Percentiles rank a stretch among this genome's conserved stretches.
These are phyloP conservation scores for Aurelia coerulea DNA, from an alignment of 30 jellyfish, hydroid and myxozoan species.

Conservation along the genomic window DNA sequence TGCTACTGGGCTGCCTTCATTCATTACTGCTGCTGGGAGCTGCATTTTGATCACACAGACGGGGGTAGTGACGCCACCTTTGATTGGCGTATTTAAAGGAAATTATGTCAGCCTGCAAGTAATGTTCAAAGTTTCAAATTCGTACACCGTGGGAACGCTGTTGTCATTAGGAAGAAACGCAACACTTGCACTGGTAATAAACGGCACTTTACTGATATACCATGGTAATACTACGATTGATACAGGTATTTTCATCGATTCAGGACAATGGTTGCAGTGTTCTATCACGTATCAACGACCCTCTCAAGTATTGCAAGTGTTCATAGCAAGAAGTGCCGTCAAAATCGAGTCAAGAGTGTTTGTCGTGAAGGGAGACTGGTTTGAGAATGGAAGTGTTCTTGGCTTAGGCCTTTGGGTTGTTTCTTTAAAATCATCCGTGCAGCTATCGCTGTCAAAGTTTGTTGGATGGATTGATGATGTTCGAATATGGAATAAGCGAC, in stretches of 20 bases:
- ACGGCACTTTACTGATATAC: constrained; percentile 36
- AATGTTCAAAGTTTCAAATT: constrained; percentile 48
- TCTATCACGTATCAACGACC: constrained; percentile 45
- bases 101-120: constrained; percentile 35
- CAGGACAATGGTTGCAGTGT: constrained; percentile 49
- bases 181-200: constrained; percentile 44
- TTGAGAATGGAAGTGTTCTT: constrained; percentile 35
- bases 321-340: constrained; percentile 8
- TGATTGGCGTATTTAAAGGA: constrained; percentile 34
- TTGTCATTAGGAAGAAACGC: constrained; percentile 49
- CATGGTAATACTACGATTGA: constrained; percentile 24
- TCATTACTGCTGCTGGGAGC: constrained; percentile 50
- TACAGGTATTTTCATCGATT: constrained; percentile 34
- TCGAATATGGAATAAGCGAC: constrained; percentile 52
- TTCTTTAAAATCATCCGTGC: constrained; percentile 6
- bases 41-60: constrained; percentile 35
- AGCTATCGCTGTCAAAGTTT: constrained; percentile 28
- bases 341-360: constrained; percentile 18
- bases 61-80: constrained; percentile 51
- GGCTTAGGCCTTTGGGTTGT: constrained; percentile 72
- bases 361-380: constrained; percentile 39
- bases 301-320: constrained; percentile 21
- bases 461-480: constrained; percentile 70
- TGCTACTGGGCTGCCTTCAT: constrained; percentile 41
- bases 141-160: constrained; percentile 39